phyloP scores from a whole-genome alignment of 2,113 vertebrate genomes.

The Psilopogon haemacephalus region DNA sequence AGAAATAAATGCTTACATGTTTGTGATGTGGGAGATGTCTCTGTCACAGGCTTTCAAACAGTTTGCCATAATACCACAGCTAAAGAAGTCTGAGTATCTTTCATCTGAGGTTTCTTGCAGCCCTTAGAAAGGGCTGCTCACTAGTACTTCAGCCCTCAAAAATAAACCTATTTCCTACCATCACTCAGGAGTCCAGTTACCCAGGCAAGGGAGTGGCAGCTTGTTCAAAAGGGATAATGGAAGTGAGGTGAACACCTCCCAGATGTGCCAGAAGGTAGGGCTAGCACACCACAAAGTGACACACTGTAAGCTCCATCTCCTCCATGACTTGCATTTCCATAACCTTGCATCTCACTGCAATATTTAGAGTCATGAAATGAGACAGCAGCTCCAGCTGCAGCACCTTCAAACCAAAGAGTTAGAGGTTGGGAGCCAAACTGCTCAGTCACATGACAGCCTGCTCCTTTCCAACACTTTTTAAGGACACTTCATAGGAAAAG shows the following conservation, averaged over 20 bases:
- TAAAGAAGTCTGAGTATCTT: not conserved
- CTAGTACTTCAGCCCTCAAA: not conserved
- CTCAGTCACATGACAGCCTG: not conserved
- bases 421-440: not conserved
- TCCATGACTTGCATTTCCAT: not conserved
- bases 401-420: not conserved
- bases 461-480: not conserved
- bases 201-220: not conserved
- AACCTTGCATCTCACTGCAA: not conserved
- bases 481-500: not conserved
- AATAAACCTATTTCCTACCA: not conserved
- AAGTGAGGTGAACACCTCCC: not conserved
- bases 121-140: not conserved
- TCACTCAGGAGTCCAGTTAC: not conserved
- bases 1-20: not conserved
- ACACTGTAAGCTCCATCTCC: not conserved
- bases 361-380: not conserved
- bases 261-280: not conserved
- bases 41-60: not conserved
- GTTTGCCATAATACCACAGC: not conserved
- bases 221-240: not conserved
- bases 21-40: not conserved
- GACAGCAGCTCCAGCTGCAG: not conserved
- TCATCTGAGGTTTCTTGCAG: not conserved
- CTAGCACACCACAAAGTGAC: not conserved